Evolutionary conservation across 2,113 vertebrate species (phyloP).

Genomic region (Castor canadensis): DNA sequence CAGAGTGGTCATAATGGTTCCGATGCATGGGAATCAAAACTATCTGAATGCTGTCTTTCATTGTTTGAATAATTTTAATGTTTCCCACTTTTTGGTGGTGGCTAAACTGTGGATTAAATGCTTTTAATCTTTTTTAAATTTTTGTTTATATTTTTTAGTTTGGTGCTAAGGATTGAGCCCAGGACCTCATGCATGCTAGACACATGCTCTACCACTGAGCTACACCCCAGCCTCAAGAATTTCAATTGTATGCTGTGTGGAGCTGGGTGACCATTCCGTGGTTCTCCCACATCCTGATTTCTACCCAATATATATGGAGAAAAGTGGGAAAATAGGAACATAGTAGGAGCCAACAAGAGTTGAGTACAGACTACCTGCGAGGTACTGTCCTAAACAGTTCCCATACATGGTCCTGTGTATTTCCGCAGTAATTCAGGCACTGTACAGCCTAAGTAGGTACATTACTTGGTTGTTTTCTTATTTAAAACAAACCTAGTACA

Average conservation of each 20-base stretch:
- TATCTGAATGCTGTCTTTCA: not conserved
- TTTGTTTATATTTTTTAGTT: too few relatives aligned
- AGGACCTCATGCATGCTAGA: not conserved
- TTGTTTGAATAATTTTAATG: not conserved
- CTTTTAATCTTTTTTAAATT: not conserved
- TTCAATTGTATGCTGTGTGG: not conserved
- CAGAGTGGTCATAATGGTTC: too few relatives aligned
- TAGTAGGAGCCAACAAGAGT: not conserved
- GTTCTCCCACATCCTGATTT: not conserved
- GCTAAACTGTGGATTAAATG: not conserved
- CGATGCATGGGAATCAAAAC: not conserved
- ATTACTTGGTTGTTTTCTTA: not conserved
- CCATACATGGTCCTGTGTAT: not conserved
- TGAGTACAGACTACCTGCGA: not conserved
- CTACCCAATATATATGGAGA: not conserved
- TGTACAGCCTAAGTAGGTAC: not conserved
- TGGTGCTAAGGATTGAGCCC: too few relatives aligned
- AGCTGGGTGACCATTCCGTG: not conserved
- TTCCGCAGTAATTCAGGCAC: not conserved
- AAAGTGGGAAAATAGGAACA: not conserved
- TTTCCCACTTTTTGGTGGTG: not conserved
- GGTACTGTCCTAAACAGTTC: not conserved
- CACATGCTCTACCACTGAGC: not conserved
- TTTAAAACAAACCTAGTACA: not conserved
- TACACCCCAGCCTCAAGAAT: not conserved